Percentiles rank a stretch among this genome's conserved stretches.
Conservation (phyloP, 2,888 invertebrate genomes). For the Drosophila longiperda region DNA sequence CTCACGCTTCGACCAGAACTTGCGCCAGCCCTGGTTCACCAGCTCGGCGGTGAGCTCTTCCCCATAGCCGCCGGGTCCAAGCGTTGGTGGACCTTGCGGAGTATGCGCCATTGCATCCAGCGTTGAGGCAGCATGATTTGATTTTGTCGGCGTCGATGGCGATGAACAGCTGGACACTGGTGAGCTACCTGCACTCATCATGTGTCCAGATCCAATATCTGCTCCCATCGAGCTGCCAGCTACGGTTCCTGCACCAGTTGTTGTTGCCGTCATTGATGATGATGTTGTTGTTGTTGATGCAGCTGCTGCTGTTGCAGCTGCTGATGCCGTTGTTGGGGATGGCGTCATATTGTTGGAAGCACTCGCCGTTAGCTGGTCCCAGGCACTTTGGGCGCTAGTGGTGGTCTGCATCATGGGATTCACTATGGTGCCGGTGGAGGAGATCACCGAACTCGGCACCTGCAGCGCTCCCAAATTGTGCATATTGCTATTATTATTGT, state of each 20-base stretch:
- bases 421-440: constrained; percentile 72
- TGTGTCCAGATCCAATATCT: constrained; percentile 25
- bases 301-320: constrained; percentile 7
- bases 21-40: constrained; percentile 96
- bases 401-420: constrained; percentile 72
- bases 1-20: constrained; percentile 98
- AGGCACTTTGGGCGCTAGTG: constrained; percentile 81
- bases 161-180: constrained; percentile 82
- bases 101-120: constrained; percentile 83
- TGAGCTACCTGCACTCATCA: constrained; percentile 78
- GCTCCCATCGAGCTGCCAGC: constrained; percentile 12
- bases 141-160: constrained; percentile 83
- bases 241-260: constrained; percentile 12
- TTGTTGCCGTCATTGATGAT: constrained; percentile 39
- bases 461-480: constrained; percentile 64
- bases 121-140: constrained; percentile 78
- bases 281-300: constrained; percentile 38
- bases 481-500: constrained; percentile 78
- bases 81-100: constrained; percentile 83
- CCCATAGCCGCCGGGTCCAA: constrained; percentile 80
- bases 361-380: constrained; percentile 85
- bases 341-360: constrained; percentile 65
- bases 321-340: constrained; percentile 52
- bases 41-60: constrained; percentile 84
- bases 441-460: constrained; percentile 77